Percentiles rank a stretch among this genome's conserved stretches.
Conservation (phyloP, 2,888 invertebrate genomes). For the Lordiphosa andalusiaca region DNA sequence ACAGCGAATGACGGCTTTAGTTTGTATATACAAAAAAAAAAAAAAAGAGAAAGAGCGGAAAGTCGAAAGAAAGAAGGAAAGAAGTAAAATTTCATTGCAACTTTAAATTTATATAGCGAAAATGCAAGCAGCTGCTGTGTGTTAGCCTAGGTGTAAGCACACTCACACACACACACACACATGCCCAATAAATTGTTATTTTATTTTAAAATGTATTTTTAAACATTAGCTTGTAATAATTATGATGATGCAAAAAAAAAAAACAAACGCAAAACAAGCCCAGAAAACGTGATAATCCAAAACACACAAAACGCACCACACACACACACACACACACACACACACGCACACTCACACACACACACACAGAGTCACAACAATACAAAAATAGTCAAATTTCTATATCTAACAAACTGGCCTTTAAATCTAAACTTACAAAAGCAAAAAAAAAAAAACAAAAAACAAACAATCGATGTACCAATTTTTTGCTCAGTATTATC, state of each 20-base stretch:
- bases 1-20: constrained; percentile 16
- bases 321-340: constrained; percentile 15
- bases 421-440: constrained; percentile 32
- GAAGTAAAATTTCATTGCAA: constrained; percentile 25
- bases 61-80: constrained; percentile 2
- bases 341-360: constrained; percentile 27
- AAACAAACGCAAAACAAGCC: constrained; percentile 27
- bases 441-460: constrained; percentile 32
- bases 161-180: constrained; percentile 20
- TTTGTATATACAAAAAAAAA: constrained; percentile 44
- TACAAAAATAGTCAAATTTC: constrained; percentile 64
- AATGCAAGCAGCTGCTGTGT: constrained; percentile 32
- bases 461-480: constrained; percentile 44
- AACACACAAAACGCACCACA: constrained; percentile 16
- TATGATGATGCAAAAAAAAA: constrained; percentile 24
- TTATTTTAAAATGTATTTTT: constrained; percentile 60
- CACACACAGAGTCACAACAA: constrained; percentile 49
- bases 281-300: constrained; percentile 61
- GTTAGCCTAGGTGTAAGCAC: constrained; percentile 38
- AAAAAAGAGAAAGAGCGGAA: constrained; percentile 5
- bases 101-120: constrained; percentile 25
- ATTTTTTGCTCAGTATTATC: constrained; percentile 80
- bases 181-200: constrained; percentile 69
- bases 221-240: constrained; percentile 33
- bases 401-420: constrained; percentile 45